phyloP scores from a whole-genome alignment of 2,797 vertebrate genomes.

The Pseudochromis fuscus region DNA sequence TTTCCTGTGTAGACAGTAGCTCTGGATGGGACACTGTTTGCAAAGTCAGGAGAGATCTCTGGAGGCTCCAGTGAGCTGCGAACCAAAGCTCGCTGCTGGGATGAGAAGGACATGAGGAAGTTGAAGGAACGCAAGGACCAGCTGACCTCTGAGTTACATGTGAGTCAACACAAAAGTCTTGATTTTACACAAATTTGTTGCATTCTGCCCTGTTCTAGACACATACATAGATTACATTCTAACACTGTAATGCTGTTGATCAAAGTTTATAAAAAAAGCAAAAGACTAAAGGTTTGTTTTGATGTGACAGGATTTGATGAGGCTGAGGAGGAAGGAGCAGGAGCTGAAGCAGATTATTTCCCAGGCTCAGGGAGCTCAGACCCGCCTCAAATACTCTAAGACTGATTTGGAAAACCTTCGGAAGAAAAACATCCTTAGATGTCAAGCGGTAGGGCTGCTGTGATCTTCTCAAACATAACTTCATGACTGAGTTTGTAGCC shows the following conservation, averaged over 20 bases:
- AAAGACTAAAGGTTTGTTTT: not conserved
- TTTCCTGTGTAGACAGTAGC: constrained; percentile 87
- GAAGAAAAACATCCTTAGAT: constrained; percentile 87
- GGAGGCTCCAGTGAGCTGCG: constrained; percentile 92
- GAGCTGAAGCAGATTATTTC: constrained; percentile 89
- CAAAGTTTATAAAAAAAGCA: too few relatives aligned
- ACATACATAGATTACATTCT: not conserved
- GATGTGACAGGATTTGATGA: constrained; percentile 87
- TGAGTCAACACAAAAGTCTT: constrained; percentile 66
- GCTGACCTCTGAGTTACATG: constrained; percentile 88
- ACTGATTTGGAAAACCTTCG: constrained; percentile 88
- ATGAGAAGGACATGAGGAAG: constrained; percentile 89
- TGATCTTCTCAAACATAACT: not conserved
- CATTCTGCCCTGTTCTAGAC: not conserved
- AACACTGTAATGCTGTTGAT: not conserved
- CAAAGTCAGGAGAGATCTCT: constrained; percentile 95
- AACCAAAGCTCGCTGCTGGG: constrained; percentile 91
- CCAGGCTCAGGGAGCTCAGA: constrained; percentile 88
- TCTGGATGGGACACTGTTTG: constrained; percentile 95
- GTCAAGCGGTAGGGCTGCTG: constrained; percentile 80
- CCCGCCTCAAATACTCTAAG: constrained; percentile 91
- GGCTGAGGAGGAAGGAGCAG: constrained; percentile 87
- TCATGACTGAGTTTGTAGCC: not conserved
- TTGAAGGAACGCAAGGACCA: constrained; percentile 88
- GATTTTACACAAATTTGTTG: not conserved